Base-by-base conservation (phyloP, 2,797 vertebrate genomes). In the Spinibarbus caldwelli region DNA sequence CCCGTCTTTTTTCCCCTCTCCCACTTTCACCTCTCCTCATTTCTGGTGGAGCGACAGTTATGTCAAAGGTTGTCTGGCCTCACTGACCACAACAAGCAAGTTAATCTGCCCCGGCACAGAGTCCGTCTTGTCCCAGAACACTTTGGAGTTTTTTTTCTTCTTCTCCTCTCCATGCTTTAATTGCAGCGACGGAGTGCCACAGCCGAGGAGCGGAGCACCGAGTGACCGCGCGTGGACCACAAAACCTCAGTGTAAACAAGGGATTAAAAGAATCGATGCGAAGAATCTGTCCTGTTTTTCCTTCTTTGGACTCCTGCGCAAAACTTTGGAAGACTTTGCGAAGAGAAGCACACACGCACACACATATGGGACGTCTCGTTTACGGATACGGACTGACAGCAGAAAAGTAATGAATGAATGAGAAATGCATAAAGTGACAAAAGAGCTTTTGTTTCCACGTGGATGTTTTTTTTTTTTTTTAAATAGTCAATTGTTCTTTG, bases 21-120 rank as follows among this genome's bases (percentile, higher is more conserved):
- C 83, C 36, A 72, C 87, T 87, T 86, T 88, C 84, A 85, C 71
- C 86, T 87, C 85, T 82, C 70, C 26, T 76, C 54, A 41, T 45
- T 84, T 66, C 86, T 85, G 79, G 62, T 75, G 87, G 90, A 89
- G 90, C 80, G 89, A 78, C 87, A 67, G 89, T 92, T 93, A 95
- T 96, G 97, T 97, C 97, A 98, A 96, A 98, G 97, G 97, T 98
- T 96, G 94, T 93, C 95, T 95, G 96, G 95, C 96, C 96, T 93
- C 93, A 91, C 93, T 96, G 97, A 97, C 96, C 96, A 95, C 91
- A 91, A 96, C 96, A 95, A 95, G 94, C 93, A 92, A 96, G 95
- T 96, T 95, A 96, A 96, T 94, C 95, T 92, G 90, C 93, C 93
- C 93, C 90, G 89, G 90, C 80, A 85, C 89, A 79, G 84, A 86